A percentile compares a stretch with the other conserved stretches of the same genome.
Evolutionary conservation across 2,797 vertebrate species (phyloP).

Genomic region (Notoglanidium macrostoma): DNA sequence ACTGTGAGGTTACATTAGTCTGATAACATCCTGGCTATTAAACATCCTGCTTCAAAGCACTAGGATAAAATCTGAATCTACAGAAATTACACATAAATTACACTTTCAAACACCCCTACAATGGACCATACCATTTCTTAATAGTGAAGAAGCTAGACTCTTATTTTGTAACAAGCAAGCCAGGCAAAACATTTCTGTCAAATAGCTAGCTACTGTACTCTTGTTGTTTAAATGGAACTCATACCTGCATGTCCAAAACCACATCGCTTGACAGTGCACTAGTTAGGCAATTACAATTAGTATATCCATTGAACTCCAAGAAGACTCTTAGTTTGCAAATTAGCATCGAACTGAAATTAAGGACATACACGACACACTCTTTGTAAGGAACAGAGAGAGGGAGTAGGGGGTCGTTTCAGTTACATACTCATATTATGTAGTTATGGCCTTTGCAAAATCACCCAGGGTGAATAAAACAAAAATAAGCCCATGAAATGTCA

Average conservation of each 20-base stretch:
- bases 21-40: slow-evolving; percentile 12
- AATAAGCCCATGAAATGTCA: not conserved
- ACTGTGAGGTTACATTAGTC: not conserved
- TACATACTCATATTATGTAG: not conserved
- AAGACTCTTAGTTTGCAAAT: not conserved
- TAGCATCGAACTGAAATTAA: not conserved
- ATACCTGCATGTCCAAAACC: not conserved
- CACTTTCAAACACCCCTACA: not conserved
- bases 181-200: not conserved
- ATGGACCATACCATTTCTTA: not conserved
- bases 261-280: not conserved
- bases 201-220: not conserved
- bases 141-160: not conserved
- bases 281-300: not conserved
- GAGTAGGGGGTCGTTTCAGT: not conserved
- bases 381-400: not conserved
- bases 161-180: not conserved
- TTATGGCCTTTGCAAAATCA: not conserved
- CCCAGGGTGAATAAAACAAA: not conserved
- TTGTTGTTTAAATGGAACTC: not conserved
- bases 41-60: not conserved
- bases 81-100: not conserved
- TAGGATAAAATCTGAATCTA: not conserved
- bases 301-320: not conserved
- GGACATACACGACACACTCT: not conserved